Percentiles rank a stretch among this genome's conserved stretches.
Evolutionary conservation across 2,888 invertebrate species (phyloP).

Genomic region (Anthophora plumipes): DNA sequence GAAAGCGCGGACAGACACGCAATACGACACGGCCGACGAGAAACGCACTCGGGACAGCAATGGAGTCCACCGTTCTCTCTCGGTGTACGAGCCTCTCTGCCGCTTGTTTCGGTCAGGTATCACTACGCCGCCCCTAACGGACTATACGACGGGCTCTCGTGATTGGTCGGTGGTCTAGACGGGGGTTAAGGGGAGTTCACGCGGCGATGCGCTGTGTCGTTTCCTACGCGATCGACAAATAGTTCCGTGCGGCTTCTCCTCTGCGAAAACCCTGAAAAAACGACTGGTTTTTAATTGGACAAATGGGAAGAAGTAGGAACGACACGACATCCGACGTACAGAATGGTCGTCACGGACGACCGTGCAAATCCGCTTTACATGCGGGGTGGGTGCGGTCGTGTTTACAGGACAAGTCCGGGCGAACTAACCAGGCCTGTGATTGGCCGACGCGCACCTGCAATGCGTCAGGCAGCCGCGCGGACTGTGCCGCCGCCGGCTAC

Average conservation of each 20-base stretch:
- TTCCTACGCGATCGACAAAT: slow-evolving; percentile 77
- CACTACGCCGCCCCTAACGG: slow-evolving; percentile 83
- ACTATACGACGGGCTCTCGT: slow-evolving; percentile 85
- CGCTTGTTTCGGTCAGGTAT: slow-evolving; percentile 72
- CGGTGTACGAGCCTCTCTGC: slow-evolving; percentile 73
- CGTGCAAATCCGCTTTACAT: slow-evolving; percentile 71
- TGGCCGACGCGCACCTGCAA: slow-evolving; percentile 94
- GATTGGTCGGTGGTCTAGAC: slow-evolving; percentile 49
- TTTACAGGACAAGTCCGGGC: slow-evolving; percentile 88
- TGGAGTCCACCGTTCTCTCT: slow-evolving; percentile 78
- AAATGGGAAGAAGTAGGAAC: slow-evolving; percentile 56
- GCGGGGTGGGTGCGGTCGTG: slow-evolving; percentile 87
- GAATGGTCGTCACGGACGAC: slow-evolving; percentile 44
- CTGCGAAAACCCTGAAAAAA: slow-evolving; percentile 60
- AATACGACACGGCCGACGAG: slow-evolving; percentile 80
- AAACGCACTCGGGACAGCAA: slow-evolving; percentile 83
- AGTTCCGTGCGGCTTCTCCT: slow-evolving; percentile 76
- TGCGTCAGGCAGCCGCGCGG: slow-evolving; percentile 89
- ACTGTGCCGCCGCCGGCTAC: slow-evolving; percentile 86
- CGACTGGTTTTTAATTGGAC: slow-evolving; percentile 66
- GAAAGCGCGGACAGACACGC: slow-evolving; percentile 67
- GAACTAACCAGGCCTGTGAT: slow-evolving; percentile 88
- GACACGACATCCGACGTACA: slow-evolving; percentile 34
- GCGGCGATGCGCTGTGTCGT: slow-evolving; percentile 73
- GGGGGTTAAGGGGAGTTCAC: slow-evolving; percentile 66